These are phyloP conservation scores for Chrysogorgia sp. DNA, from an alignment of 92 coral and sea anemone genomes.

Conservation along the genomic window DNA sequence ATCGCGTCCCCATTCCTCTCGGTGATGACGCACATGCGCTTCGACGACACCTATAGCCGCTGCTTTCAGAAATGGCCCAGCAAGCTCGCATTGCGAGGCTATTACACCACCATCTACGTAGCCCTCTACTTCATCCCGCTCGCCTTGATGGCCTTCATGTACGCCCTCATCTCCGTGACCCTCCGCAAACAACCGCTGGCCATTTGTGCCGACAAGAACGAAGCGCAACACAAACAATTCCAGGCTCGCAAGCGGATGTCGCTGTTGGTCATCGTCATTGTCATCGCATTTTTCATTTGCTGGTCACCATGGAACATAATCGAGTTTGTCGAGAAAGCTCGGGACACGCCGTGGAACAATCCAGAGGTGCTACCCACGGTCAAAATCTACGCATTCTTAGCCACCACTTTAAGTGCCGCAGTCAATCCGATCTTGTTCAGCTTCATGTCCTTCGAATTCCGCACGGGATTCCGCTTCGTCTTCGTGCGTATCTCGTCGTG, in stretches of 20 bases:
- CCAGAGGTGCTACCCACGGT: conserved; percentile 29
- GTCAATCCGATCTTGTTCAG: conserved; percentile 39
- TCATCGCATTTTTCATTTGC: conserved; percentile 39
- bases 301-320: conserved; percentile 45
- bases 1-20: conserved; percentile 41
- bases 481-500: conserved; percentile 41
- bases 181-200: conserved; percentile 38
- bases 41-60: background rate
- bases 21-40: conserved; percentile 5
- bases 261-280: conserved; percentile 35
- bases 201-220: conserved; percentile 22
- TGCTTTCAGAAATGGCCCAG: conserved; percentile 20
- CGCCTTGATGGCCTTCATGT: conserved; percentile 42
- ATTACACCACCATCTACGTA: conserved; percentile 38
- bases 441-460: conserved; percentile 44
- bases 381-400: conserved; percentile 21
- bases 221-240: conserved; percentile 38
- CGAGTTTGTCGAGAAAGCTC: conserved; percentile 37
- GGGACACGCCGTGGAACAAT: conserved; percentile 24
- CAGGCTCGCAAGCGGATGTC: conserved; percentile 47
- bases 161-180: conserved; percentile 40
- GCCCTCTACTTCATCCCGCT: conserved; percentile 31
- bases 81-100: conserved; percentile 36
- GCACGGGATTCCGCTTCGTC: conserved; percentile 35
- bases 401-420: conserved; percentile 22